A percentile compares a stretch with the other conserved stretches of the same genome.
Evolutionary conservation across 2,113 vertebrate genomes (phyloP).

Genomic region (Rhabdornis inornatus): DNA sequence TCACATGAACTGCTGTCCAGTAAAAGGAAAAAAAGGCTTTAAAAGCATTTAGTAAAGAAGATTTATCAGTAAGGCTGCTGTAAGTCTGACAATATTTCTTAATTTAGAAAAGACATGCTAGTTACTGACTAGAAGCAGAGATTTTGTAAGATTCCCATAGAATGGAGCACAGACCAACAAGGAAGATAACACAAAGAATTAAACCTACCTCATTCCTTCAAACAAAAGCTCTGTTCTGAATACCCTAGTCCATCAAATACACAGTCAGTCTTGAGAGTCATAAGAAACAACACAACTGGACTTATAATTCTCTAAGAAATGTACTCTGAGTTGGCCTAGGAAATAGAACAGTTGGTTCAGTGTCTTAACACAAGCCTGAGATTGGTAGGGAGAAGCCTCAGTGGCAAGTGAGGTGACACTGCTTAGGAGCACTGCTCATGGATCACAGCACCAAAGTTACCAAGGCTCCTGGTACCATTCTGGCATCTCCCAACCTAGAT

Average conservation of each 20-base stretch:
- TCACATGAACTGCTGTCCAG: neutral
- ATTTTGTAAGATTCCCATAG: neutral
- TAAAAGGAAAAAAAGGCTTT: neutral
- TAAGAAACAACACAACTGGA: neutral
- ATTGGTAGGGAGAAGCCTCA: neutral
- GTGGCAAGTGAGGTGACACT: neutral
- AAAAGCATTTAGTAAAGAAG: neutral
- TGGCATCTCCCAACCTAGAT: neutral
- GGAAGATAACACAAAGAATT: neutral
- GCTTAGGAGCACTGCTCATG: neutral
- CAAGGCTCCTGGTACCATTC: neutral
- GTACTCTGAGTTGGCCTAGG: neutral
- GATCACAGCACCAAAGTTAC: neutral
- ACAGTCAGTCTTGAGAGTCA: neutral
- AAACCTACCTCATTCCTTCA: neutral
- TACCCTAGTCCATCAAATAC: neutral
- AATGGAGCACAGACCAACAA: accelerated
- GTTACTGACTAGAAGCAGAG: neutral
- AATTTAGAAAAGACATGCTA: neutral
- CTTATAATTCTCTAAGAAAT: neutral
- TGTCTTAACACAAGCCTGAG: neutral
- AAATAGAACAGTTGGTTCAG: neutral
- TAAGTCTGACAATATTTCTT: neutral
- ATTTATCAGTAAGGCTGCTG: neutral
- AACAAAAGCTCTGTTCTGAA: neutral